Base-by-base conservation (phyloP, 2,113 vertebrate genomes). In the Holacanthus passer region DNA sequence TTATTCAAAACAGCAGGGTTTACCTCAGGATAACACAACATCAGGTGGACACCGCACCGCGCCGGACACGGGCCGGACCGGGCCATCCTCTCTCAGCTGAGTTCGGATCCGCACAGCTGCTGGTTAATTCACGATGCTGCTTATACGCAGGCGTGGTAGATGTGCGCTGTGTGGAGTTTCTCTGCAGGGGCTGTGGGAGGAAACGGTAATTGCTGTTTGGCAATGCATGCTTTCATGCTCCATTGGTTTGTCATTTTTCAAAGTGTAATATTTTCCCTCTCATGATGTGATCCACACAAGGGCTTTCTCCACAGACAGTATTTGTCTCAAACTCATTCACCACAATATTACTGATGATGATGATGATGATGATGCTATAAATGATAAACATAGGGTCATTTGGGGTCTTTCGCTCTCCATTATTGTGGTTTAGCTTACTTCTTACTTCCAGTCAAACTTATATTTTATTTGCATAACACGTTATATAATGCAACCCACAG, bases 241-340 rank as follows among this genome's bases (percentile, higher is more conserved):
- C 82, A 85, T 89, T 85, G 89, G 84, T 93, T 93, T 91, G 91
- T 91, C 89, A 90, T 90, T 89, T 91, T 88, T 92, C 85, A 90
- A 81, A 87, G 81, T 83, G 53, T 56, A 83, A 91, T 88, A 90
- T 90, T 89, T 92, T 85, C 62, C 73, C 43, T 84, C 82, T 82
- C 62, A 78, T 90, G 84, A 87, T 82, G 83, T 58, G 88, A 89
- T 91, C 84, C 87, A 90, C 86, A 81, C 63, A 77, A 91, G 84
- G 84, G 83, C 84, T 77, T 81, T 82, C 73, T 86, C 85, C 79
- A 69, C 58, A 88, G 66, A 85, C 85, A 77, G 37, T 67, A 60
- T 73, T 78, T 82, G 88, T 89, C 66, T 88, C 81, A 60, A 45
- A 73, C 73, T 70, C 73, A 70, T 89, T 86, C 79, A 50, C 60